Base-by-base conservation (phyloP, 2,888 invertebrate genomes). In the Eristalis tenax region DNA sequence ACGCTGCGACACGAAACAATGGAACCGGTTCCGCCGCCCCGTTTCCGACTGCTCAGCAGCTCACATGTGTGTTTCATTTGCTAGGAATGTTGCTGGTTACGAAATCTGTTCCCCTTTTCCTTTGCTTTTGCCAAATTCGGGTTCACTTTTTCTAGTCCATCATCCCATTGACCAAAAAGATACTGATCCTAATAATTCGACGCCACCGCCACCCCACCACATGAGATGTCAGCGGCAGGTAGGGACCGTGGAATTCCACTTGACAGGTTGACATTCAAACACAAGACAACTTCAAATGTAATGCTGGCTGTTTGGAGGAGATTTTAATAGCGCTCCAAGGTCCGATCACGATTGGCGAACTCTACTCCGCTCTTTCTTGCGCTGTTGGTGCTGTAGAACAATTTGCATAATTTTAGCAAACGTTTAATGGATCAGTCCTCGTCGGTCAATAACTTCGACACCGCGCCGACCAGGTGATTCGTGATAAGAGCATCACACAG, bases 51-150 rank as follows among this genome's bases (percentile, higher is more conserved):
- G 69, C 61, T 38, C 63, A 78, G 8, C 5, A n/a, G 32, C 43
- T 63, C 61, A 83, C 83, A 83, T 50, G 50, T 83, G 68, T 73
- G 70, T 74, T 78, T 70, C 59, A 59, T 74, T 75, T 75, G 74
- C 59, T 61, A 65, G 75, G 80, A 84, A 84, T 84, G 75, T 79
- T 76, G 74, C 56, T 59, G 26, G 59, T 26, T 59, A 59, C 59
- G 59, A 59, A 59, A 59, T 59, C 26, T 23, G 13, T 23, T 59
- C 26, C 8, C 59, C 4, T 11, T 59, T 59, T 59, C 23, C 26
- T 59, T 26, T 26, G 5, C 13, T 59, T 59, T 59, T 59, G 59
- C 23, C 26, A 59, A 15, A 26, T 59, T 59, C 23, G 13, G 23
- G 23, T 13, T 26, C 32, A 10, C 13, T 13, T 18, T 13, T 23